Evolutionary conservation across 2,113 vertebrate genomes (phyloP).

Genomic region (Castor canadensis): DNA sequence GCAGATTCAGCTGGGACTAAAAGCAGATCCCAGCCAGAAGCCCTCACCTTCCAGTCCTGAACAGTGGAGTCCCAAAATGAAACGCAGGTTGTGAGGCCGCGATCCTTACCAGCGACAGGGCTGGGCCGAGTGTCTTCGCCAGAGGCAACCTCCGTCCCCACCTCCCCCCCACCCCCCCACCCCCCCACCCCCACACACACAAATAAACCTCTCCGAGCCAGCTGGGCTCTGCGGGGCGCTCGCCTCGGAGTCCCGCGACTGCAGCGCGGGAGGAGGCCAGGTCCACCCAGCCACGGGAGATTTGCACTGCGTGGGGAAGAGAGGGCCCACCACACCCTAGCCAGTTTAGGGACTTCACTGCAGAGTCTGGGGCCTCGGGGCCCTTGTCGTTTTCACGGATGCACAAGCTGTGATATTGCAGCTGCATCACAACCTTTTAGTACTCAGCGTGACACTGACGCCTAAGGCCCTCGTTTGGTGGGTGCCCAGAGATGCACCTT

Average conservation of each 20-base stretch:
- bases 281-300: background rate
- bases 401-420: background rate
- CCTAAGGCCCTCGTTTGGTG: background rate
- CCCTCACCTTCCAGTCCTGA: background rate
- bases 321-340: no score
- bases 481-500: background rate
- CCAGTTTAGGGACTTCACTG: background rate
- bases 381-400: background rate
- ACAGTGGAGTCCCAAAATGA: background rate
- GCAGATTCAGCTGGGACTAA: background rate
- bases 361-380: background rate
- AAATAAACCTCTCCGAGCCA: background rate
- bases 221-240: rapidly evolving
- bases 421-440: background rate
- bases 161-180: background rate
- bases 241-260: background rate
- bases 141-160: no score
- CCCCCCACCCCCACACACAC: background rate
- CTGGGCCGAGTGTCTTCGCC: background rate
- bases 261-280: background rate
- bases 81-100: background rate
- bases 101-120: background rate
- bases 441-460: background rate
- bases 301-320: background rate
- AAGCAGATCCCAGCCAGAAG: background rate